Conservation (phyloP, 2,888 invertebrate genomes). For the Galeruca laticollis region DNA sequence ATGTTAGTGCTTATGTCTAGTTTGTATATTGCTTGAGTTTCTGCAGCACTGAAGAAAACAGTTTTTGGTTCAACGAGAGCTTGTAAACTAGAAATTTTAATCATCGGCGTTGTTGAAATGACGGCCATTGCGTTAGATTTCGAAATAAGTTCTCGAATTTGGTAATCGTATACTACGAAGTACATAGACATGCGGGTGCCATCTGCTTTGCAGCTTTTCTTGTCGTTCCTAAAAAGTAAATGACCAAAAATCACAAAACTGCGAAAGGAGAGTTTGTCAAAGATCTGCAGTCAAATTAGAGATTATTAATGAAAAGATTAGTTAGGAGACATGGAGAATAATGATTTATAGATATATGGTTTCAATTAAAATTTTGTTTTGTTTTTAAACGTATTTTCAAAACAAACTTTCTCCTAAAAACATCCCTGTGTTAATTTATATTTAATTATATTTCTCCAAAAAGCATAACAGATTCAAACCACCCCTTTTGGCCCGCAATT, state of each 20-base stretch:
- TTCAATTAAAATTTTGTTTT: too few relatives aligned
- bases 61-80: constrained; percentile 65
- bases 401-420: too few relatives aligned
- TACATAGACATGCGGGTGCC: constrained; percentile 70
- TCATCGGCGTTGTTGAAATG: constrained; percentile 66
- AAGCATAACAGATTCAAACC: too few relatives aligned
- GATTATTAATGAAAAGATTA: too few relatives aligned
- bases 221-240: constrained; percentile 63
- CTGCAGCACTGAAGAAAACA: constrained; percentile 69
- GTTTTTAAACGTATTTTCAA: too few relatives aligned
- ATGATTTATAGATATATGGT: too few relatives aligned
- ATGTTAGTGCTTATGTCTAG: constrained; percentile 63
- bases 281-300: too few relatives aligned
- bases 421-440: too few relatives aligned
- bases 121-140: constrained; percentile 59
- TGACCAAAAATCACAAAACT: neutral
- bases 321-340: too few relatives aligned
- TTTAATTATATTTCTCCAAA: too few relatives aligned
- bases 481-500: too few relatives aligned
- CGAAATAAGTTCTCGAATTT: constrained; percentile 69
- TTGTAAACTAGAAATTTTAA: constrained; percentile 71
- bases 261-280: too few relatives aligned
- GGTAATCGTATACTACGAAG: constrained; percentile 69
- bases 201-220: constrained; percentile 76
- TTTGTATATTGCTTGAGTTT: constrained; percentile 65